These are phyloP conservation scores for Phoebastria nigripes DNA, from an alignment of 2,797 vertebrate genomes.

Conservation along the genomic window DNA sequence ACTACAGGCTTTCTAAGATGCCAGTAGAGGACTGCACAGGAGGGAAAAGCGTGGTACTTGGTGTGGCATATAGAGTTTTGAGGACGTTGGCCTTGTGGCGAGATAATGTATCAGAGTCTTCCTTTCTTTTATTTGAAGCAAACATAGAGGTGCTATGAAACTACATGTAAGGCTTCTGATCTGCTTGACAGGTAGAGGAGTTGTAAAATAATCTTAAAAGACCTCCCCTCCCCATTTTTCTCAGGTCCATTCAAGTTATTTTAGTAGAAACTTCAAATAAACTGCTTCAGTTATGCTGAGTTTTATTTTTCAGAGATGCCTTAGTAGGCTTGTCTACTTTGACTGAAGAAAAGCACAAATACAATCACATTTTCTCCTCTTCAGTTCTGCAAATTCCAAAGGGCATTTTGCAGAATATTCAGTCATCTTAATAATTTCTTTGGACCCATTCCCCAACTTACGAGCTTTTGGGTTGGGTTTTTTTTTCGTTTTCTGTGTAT, in stretches of 20 bases:
- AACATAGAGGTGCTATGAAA: background rate
- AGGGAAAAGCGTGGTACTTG: background rate
- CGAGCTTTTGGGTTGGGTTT: background rate
- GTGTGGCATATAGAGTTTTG: background rate
- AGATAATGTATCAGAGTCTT: background rate
- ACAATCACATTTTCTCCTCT: background rate
- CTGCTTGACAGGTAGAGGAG: background rate
- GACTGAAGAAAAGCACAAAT: background rate
- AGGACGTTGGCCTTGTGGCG: background rate
- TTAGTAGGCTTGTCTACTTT: background rate
- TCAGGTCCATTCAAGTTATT: background rate
- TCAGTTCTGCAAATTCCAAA: background rate
- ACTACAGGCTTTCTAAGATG: background rate
- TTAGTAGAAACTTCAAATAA: background rate
- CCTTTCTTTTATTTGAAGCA: background rate
- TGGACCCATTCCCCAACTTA: background rate
- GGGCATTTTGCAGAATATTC: background rate
- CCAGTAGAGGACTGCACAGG: background rate
- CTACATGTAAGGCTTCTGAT: background rate
- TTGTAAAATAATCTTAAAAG: background rate
- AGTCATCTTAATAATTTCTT: background rate
- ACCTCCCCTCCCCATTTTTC: background rate
- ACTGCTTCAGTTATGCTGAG: background rate
- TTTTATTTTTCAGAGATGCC: background rate
- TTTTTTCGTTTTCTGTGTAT: background rate